phyloP scores from a whole-genome alignment of 2,113 vertebrate genomes.

The Petaurus breviceps region DNA sequence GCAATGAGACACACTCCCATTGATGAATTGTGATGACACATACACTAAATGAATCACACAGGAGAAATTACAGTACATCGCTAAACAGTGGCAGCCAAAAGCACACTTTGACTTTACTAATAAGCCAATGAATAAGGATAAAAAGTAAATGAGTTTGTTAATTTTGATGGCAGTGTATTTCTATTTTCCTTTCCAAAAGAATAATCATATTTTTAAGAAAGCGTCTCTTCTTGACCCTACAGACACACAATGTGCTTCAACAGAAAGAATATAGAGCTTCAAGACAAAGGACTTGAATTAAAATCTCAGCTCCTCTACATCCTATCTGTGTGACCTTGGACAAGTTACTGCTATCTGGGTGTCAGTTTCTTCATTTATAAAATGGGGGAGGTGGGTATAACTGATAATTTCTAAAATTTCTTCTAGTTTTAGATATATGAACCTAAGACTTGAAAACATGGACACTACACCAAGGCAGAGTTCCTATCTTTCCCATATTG shows the following conservation, averaged over 20 bases:
- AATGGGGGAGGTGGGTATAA: neutral
- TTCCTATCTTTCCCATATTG: neutral
- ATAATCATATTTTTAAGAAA: slow-evolving; percentile 11
- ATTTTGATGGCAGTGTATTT: slow-evolving; percentile 5
- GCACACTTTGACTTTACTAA: neutral
- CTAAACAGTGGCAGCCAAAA: neutral
- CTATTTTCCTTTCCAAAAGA: slow-evolving; percentile 2
- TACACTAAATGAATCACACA: neutral
- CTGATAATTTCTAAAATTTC: neutral
- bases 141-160: neutral
- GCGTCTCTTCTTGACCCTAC: neutral
- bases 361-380: neutral
- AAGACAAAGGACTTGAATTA: neutral
- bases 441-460: neutral
- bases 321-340: neutral
- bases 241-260: neutral
- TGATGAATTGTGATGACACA: neutral
- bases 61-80: neutral
- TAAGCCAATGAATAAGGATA: neutral
- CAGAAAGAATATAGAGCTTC: neutral
- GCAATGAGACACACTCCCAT: slow-evolving; percentile 23
- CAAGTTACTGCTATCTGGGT: neutral
- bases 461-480: neutral
- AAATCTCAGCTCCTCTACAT: neutral
- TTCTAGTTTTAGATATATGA: neutral